Base-by-base conservation (phyloP, 2,888 invertebrate genomes). In the Atrina japonica region DNA sequence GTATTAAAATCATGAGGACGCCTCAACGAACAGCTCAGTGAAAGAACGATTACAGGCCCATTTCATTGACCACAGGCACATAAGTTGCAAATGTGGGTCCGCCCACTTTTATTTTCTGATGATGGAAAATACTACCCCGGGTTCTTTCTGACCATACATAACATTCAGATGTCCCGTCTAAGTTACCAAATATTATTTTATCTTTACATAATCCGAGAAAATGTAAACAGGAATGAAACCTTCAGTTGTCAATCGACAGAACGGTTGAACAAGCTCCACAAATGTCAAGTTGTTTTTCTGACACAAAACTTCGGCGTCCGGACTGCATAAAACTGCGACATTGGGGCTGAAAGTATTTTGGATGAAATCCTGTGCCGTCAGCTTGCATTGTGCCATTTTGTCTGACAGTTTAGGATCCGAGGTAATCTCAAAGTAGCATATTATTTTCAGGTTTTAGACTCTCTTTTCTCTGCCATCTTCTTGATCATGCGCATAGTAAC, bases 211-310 rank as follows among this genome's bases (percentile, higher is more conserved):
- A 23, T 35, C 56, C 21, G 3, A 23, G 23, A 23, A 40, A 2
- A 53, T 53, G 27, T 11, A 23, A 27, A 53, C 35, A n/a, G 3
- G 0, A 29, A n/a, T n/a, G 30, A 25, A 76, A 91, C 91, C 90
- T 92, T 96, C 96, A 76, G 93, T 93, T 80, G 93, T 94, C 87
- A 95, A 89, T 89, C 93, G 93, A 90, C 95, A 94, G 90, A 98
- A 98, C 0, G 98, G 98, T 89, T 97, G 96, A 64, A 98, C 91
- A 75, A 98, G 91, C 91, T 98, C 97, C 64, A 95, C 94, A 88
- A 98, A 96, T 41, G 95, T 94, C 74, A 98, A 92, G 92, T 97
- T 96, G 91, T 97, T 98, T 89, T 96, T 97, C 81, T 94, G 94
- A 86, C 97, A 96, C 67, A 95, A 92, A 86, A 94, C 93, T 85